phyloP scores from a whole-genome alignment of 1,140 invertebrate genomes.

The Polypedilum vanderplanki region DNA sequence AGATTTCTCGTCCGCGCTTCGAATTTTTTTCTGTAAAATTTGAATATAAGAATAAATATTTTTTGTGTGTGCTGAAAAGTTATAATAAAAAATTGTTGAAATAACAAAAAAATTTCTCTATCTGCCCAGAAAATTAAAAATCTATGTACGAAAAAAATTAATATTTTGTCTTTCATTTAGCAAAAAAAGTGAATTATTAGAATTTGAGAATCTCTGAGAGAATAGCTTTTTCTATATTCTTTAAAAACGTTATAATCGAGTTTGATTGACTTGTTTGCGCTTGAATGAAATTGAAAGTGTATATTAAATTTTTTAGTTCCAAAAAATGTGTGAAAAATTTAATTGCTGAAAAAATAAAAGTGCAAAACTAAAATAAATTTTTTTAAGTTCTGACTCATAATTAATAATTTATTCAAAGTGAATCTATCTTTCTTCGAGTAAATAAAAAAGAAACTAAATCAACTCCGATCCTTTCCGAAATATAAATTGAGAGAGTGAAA shows the following conservation, averaged over 20 bases:
- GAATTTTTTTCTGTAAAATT: conserved; percentile 3
- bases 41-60: conserved; percentile 5
- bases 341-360: neutral
- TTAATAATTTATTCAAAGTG: neutral
- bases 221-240: neutral
- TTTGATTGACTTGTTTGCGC: neutral
- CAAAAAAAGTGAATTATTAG: neutral
- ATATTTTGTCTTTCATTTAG: neutral
- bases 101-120: conserved; percentile 9
- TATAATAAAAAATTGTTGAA: neutral
- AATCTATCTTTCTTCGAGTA: neutral
- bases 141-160: neutral
- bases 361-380: neutral
- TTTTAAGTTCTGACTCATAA: neutral
- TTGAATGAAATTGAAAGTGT: conserved; percentile 25
- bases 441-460: neutral
- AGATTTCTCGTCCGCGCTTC: conserved; percentile 24
- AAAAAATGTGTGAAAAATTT: neutral
- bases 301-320: neutral
- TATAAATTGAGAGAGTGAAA: neutral
- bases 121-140: neutral
- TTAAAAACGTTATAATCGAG: neutral
- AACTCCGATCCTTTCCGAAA: neutral
- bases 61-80: conserved; percentile 11
- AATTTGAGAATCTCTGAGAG: too few relatives aligned